phyloP scores from a whole-genome alignment of 2,113 vertebrate species.

The Bothrops jararaca region DNA sequence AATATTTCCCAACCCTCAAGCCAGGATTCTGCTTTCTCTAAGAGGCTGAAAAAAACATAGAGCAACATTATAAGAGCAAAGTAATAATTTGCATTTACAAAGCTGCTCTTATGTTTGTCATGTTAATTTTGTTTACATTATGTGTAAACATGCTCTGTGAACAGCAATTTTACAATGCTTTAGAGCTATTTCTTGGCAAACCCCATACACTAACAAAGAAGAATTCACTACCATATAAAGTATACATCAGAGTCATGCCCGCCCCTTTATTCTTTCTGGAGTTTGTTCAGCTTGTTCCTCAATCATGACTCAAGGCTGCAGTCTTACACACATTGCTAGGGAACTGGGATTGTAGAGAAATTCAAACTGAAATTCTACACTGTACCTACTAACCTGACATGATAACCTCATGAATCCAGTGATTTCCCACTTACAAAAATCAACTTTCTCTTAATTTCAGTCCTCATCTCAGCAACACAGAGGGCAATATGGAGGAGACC shows the following conservation, averaged over 20 bases:
- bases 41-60: background rate
- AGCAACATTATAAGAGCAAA: background rate
- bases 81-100: background rate
- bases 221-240: background rate
- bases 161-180: background rate
- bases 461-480: background rate
- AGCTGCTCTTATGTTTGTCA: background rate
- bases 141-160: background rate
- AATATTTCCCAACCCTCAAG: background rate
- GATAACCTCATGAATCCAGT: background rate
- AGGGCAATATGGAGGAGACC: background rate
- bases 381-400: background rate
- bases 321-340: background rate
- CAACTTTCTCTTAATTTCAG: background rate
- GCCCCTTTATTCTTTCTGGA: background rate
- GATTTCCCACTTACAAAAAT: background rate
- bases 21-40: background rate
- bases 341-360: background rate
- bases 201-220: conserved; percentile 1
- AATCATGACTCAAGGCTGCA: background rate
- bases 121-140: background rate
- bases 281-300: background rate
- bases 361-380: background rate
- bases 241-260: background rate
- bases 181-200: background rate